These are phyloP conservation scores for Netelia inedita DNA, from an alignment of 2,888 invertebrate species.

Conservation along the genomic window DNA sequence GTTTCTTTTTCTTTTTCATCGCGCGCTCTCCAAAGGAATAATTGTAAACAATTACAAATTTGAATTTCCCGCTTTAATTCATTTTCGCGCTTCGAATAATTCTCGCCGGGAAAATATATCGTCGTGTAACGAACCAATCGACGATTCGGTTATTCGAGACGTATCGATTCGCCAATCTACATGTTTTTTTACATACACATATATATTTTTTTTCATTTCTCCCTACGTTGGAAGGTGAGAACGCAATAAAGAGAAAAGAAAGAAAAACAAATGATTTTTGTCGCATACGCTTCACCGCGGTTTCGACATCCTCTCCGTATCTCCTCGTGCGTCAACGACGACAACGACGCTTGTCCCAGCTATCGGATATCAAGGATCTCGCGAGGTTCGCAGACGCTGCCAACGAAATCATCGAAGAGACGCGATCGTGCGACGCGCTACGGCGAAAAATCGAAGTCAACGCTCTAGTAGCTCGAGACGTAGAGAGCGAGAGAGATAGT, in stretches of 20 bases:
- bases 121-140: neutral
- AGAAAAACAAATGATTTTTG: conserved; percentile 34
- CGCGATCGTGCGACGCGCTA: conserved; percentile 34
- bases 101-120: too few relatives aligned
- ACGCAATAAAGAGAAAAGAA: conserved; percentile 12
- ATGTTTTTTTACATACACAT: neutral
- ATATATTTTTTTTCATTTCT: neutral
- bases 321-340: conserved; percentile 4
- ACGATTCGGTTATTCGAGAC: conserved; percentile 16
- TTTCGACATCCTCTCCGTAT: conserved; percentile 3
- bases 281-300: conserved; percentile 31
- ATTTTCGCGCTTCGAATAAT: neutral
- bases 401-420: conserved; percentile 40
- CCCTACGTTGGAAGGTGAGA: conserved; percentile 2
- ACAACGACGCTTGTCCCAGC: conserved; percentile 13
- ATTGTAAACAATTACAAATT: too few relatives aligned
- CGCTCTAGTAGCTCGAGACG: conserved; percentile 50
- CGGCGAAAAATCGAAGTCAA: conserved; percentile 51
- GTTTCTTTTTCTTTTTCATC: too few relatives aligned
- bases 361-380: conserved; percentile 46
- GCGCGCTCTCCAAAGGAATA: too few relatives aligned
- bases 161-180: neutral
- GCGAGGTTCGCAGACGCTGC: conserved; percentile 2
- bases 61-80: too few relatives aligned
- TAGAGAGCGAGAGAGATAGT: neutral